Evolutionary conservation across 2,797 vertebrate species (phyloP).

Genomic region (Typhlichthys eigenmanni): DNA sequence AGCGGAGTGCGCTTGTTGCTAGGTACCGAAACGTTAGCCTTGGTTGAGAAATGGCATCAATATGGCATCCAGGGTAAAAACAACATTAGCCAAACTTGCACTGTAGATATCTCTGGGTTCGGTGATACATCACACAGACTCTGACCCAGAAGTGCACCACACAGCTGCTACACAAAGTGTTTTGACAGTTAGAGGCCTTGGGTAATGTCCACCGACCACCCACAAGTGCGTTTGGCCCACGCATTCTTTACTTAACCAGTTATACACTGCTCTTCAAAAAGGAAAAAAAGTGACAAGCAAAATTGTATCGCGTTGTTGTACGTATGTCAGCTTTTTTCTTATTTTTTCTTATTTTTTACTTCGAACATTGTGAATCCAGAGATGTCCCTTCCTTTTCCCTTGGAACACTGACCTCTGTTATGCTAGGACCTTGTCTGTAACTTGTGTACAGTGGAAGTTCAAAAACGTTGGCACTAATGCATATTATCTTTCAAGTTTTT

Average conservation of each 20-base stretch:
- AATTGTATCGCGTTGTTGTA: conserved; percentile 70
- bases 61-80: conserved; percentile 65
- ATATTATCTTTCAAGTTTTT: conserved; percentile 77
- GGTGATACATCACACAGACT: conserved; percentile 60
- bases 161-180: conserved; percentile 56
- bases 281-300: conserved; percentile 69
- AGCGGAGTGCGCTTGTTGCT: conserved; percentile 43
- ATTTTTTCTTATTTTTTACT: conserved; percentile 54
- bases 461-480: conserved; percentile 83
- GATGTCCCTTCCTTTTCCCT: conserved; percentile 63
- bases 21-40: conserved; percentile 63
- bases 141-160: conserved; percentile 48
- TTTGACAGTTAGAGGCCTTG: conserved; percentile 77
- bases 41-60: conserved; percentile 61
- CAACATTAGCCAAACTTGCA: conserved; percentile 80
- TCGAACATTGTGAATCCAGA: conserved; percentile 75
- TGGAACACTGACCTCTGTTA: conserved; percentile 77
- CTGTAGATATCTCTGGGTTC: conserved; percentile 73
- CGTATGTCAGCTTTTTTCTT: conserved; percentile 58
- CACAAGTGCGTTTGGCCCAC: conserved; percentile 16
- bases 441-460: conserved; percentile 55
- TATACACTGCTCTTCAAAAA: conserved; percentile 73
- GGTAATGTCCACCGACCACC: conserved; percentile 56
- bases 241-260: conserved; percentile 52
- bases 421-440: conserved; percentile 18